A percentile compares a stretch with the other conserved stretches of the same genome.
Evolutionary conservation across 1,140 invertebrate genomes (phyloP).

Genomic region (Lerema accius): DNA sequence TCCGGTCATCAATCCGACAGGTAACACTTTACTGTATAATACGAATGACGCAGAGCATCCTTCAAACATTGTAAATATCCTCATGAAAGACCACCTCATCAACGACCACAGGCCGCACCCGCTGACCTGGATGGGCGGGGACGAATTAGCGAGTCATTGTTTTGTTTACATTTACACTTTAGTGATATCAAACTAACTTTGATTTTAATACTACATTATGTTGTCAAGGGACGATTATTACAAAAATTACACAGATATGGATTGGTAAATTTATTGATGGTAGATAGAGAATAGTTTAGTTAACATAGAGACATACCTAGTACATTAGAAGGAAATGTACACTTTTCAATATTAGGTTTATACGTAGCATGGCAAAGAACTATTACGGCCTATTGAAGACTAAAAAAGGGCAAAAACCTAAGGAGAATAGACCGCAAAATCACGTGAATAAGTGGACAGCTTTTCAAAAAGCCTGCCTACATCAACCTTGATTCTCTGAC

Average conservation of each 20-base stretch:
- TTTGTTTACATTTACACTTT: conserved; percentile 77
- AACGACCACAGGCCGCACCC: conserved; percentile 53
- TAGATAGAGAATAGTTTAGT: too few species aligned
- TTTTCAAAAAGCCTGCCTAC: background rate
- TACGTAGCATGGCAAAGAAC: too few species aligned
- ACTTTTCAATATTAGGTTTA: too few species aligned
- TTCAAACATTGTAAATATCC: conserved; percentile 31
- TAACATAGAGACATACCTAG: too few species aligned
- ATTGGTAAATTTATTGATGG: too few species aligned
- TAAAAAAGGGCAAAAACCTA: too few species aligned
- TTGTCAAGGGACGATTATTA: too few species aligned
- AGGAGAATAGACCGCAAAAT: background rate
- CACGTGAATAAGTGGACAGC: background rate
- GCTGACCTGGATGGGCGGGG: conserved; percentile 60
- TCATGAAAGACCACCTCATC: conserved; percentile 24
- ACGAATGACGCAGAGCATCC: conserved; percentile 2
- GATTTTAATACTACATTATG: too few species aligned
- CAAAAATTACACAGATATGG: too few species aligned
- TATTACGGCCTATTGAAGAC: too few species aligned
- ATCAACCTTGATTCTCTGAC: conserved; percentile 6
- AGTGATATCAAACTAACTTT: conserved; percentile 52
- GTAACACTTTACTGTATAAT: background rate
- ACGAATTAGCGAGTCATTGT: conserved; percentile 75
- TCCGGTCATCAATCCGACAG: conserved; percentile 1
- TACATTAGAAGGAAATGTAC: too few species aligned